phyloP scores from a whole-genome alignment of 2,797 vertebrate genomes.

The Myotis findleyi region DNA sequence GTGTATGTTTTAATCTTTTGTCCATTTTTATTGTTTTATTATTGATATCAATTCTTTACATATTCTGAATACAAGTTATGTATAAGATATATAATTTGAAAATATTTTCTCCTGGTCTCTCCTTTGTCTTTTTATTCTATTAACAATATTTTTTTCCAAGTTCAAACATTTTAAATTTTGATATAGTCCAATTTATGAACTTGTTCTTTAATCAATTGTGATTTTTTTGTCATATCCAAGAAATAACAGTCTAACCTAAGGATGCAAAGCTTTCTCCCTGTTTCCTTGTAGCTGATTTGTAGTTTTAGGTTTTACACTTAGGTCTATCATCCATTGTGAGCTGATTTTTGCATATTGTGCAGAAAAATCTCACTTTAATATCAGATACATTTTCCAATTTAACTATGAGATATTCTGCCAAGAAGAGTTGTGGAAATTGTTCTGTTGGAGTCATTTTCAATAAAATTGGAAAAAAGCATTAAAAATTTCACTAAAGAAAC shows the following conservation, averaged over 20 bases:
- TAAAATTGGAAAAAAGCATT: background rate
- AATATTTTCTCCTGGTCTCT: background rate
- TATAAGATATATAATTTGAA: background rate
- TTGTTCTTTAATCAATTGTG: background rate
- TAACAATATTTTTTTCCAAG: background rate
- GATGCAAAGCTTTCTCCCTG: background rate
- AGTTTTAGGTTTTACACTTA: background rate
- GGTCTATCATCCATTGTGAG: background rate
- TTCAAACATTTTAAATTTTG: background rate
- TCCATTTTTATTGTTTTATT: conserved; percentile 27
- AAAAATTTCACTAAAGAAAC: background rate
- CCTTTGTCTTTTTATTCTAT: background rate
- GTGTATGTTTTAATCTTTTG: background rate
- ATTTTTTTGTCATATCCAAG: background rate
- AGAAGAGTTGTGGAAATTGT: background rate
- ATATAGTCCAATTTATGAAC: background rate
- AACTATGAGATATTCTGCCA: background rate
- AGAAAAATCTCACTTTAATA: background rate
- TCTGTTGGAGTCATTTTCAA: conserved; percentile 14
- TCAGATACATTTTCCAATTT: background rate
- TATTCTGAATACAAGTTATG: background rate
- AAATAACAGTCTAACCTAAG: background rate
- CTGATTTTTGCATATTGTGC: background rate
- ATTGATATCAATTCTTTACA: background rate
- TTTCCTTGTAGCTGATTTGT: background rate